Conservation (phyloP, 2,797 vertebrate species). For the Chrosomus eos region DNA sequence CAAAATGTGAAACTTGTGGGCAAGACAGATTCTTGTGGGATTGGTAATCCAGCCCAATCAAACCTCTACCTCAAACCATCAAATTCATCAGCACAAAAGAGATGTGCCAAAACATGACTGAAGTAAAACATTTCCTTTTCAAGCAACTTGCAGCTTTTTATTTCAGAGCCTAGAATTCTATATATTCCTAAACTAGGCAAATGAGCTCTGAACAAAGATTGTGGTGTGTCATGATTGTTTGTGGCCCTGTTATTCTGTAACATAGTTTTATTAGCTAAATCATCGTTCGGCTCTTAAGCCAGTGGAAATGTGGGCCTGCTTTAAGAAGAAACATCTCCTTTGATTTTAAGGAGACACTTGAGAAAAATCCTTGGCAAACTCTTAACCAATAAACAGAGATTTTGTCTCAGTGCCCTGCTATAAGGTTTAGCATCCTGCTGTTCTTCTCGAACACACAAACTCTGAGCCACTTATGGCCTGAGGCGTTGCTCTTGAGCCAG, state of each 20-base stretch:
- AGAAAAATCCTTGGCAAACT: not conserved
- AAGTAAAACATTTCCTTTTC: not conserved
- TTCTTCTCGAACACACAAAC: not conserved
- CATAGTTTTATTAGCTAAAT: not conserved
- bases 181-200: not conserved
- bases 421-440: not conserved
- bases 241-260: not conserved
- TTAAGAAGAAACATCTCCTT: not conserved
- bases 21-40: not conserved
- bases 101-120: not conserved
- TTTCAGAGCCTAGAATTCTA: not conserved
- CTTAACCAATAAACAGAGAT: not conserved
- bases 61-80: not conserved
- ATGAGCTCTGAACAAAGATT: not conserved
- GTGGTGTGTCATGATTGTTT: not conserved
- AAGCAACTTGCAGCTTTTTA: not conserved
- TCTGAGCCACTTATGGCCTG: conserved; percentile 17
- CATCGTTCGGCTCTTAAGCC: not conserved
- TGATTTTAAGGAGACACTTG: not conserved
- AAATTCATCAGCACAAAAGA: not conserved
- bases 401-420: not conserved
- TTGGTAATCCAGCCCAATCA: not conserved
- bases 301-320: not conserved
- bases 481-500: conserved; percentile 37
- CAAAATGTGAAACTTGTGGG: not conserved